phyloP scores from a whole-genome alignment of 2,888 invertebrate species.

The Heliconius sara region DNA sequence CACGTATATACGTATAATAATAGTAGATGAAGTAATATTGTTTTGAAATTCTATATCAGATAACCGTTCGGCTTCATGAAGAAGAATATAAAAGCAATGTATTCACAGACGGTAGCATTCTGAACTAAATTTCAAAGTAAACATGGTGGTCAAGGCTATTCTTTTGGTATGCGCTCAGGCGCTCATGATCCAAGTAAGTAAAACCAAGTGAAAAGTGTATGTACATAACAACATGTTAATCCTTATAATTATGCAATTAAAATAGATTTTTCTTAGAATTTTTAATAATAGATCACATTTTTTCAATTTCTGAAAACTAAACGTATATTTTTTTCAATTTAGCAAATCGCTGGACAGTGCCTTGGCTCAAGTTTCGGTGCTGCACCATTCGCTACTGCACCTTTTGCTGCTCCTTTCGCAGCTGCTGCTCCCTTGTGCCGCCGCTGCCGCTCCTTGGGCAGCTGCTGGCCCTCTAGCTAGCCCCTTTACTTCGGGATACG shows the following conservation, averaged over 20 bases:
- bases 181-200: constrained; percentile 53
- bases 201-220: too few species aligned
- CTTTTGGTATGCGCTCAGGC: constrained; percentile 54
- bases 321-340: constrained; percentile 23
- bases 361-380: constrained; percentile 23
- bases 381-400: constrained; percentile 29
- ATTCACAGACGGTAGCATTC: neutral
- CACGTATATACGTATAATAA: neutral
- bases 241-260: neutral
- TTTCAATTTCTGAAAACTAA: neutral
- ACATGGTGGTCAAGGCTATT: constrained; percentile 52
- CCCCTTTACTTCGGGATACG: constrained; percentile 20
- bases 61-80: neutral
- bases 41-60: neutral
- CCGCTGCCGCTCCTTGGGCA: neutral
- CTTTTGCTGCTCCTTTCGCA: constrained; percentile 32
- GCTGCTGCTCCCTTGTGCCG: constrained; percentile 25
- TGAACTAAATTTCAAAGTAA: constrained; percentile 23
- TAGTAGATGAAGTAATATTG: neutral
- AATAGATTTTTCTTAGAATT: neutral
- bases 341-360: constrained; percentile 50
- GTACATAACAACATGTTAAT: too few species aligned
- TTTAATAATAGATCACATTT: neutral
- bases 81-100: constrained; percentile 9
- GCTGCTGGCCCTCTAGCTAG: constrained; percentile 33